These are phyloP conservation scores for Diachasmimorpha longicaudata DNA, from an alignment of 1,140 invertebrate genomes.

Conservation along the genomic window DNA sequence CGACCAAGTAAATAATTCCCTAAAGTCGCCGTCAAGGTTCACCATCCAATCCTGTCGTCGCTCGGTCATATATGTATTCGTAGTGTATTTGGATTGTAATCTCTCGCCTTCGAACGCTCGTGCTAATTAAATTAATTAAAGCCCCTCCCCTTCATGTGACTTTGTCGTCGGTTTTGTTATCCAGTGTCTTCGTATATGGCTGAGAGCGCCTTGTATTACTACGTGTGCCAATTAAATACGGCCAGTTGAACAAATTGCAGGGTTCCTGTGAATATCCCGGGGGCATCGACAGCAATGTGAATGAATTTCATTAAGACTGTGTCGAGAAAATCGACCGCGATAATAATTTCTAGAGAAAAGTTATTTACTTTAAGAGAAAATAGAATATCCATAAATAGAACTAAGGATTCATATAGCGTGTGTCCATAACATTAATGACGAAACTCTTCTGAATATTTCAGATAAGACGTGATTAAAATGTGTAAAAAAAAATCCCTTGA, in stretches of 20 bases:
- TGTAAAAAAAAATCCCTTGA: too few relatives aligned
- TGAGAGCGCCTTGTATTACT: not conserved
- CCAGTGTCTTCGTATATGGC: not conserved
- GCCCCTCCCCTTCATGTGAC: not conserved
- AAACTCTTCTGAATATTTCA: too few relatives aligned
- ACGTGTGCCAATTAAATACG: constrained; percentile 26
- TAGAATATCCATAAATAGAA: too few relatives aligned
- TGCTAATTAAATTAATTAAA: constrained; percentile 39
- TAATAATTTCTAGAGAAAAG: not conserved
- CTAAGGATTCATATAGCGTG: too few relatives aligned
- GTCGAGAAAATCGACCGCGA: not conserved
- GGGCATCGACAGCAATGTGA: not conserved
- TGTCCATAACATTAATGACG: too few relatives aligned
- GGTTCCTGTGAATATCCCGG: not conserved
- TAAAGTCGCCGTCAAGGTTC: not conserved
- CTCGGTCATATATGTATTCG: not conserved
- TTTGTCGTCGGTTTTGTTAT: constrained; percentile 2
- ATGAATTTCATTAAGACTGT: not conserved
- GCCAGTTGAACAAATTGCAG: constrained; percentile 26
- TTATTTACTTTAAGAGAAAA: too few relatives aligned
- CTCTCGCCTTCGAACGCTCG: constrained; percentile 16
- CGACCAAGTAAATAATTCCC: constrained; percentile 19
- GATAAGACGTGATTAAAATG: too few relatives aligned
- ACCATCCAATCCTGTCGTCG: not conserved
- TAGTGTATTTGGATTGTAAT: constrained; percentile 17